A percentile compares a stretch with the other conserved stretches of the same genome.
Evolutionary conservation across 2,888 invertebrate genomes (phyloP).

Genomic region (Pherbina coryleti): DNA sequence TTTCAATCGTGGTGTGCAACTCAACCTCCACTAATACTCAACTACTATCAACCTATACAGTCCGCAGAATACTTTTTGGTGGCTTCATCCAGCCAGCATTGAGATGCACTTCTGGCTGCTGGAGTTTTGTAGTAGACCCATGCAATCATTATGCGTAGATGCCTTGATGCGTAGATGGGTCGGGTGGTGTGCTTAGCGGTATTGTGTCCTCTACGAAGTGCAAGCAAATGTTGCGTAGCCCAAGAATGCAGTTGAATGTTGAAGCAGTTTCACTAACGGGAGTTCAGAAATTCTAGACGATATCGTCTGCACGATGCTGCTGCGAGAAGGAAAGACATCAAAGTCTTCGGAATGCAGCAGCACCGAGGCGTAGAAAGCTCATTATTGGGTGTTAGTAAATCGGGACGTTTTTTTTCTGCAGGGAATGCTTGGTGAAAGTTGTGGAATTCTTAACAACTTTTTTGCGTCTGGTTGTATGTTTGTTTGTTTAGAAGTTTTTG

Average conservation of each 20-base stretch:
- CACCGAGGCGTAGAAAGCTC: too few relatives aligned
- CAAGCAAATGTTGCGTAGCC: constrained; percentile 28
- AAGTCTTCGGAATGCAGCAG: too few relatives aligned
- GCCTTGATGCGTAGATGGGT: too few relatives aligned
- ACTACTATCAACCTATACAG: too few relatives aligned
- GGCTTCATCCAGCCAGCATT: not conserved
- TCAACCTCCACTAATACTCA: not conserved
- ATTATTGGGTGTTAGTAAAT: not conserved
- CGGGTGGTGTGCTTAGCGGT: not conserved
- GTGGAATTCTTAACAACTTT: not conserved
- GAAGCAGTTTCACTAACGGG: constrained; percentile 23
- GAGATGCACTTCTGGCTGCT: constrained; percentile 2
- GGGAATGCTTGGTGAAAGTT: not conserved
- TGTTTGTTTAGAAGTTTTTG: too few relatives aligned
- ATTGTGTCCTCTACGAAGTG: not conserved
- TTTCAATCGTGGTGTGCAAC: not conserved
- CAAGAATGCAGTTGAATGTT: constrained; percentile 34
- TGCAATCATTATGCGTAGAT: not conserved
- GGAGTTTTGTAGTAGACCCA: not conserved
- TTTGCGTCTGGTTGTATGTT: too few relatives aligned
- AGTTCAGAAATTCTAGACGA: constrained; percentile 6
- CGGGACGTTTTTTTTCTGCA: not conserved
- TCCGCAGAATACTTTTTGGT: not conserved
- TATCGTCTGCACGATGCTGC: not conserved
- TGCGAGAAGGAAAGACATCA: not conserved